phyloP scores from a whole-genome alignment of 2,797 vertebrate species.

The Ceryle rudis region DNA sequence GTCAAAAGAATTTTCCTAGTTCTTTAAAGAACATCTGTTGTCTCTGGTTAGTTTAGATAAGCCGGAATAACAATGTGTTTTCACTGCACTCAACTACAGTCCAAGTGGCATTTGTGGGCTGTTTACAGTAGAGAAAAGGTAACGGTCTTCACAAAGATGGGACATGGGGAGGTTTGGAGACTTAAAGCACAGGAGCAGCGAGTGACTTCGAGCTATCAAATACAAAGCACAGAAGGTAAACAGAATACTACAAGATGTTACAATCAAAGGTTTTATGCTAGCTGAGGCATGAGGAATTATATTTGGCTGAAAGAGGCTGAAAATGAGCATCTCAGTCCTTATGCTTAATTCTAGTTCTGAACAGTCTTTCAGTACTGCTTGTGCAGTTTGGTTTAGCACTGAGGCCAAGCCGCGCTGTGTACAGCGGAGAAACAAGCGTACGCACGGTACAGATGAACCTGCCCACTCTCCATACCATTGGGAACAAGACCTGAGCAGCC shows the following conservation, averaged over 20 bases:
- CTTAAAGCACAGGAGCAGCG: not conserved
- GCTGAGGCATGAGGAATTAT: not conserved
- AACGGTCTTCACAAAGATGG: not conserved
- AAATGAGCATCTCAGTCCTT: not conserved
- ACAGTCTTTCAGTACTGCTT: not conserved
- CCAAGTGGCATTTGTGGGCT: not conserved
- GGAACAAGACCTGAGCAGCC: not conserved
- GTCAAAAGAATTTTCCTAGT: not conserved
- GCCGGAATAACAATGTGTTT: not conserved
- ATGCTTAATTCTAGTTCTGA: not conserved
- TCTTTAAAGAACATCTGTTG: constrained; percentile 10
- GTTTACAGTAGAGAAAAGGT: not conserved
- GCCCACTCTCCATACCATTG: not conserved
- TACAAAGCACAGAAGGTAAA: not conserved
- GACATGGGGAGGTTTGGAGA: not conserved
- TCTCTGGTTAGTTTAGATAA: not conserved
- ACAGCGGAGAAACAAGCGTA: not conserved
- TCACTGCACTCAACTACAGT: not conserved
- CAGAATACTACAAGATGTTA: not conserved
- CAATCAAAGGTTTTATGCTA: not conserved
- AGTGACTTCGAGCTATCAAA: not conserved
- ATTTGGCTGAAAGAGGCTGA: not conserved
- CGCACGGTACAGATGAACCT: not conserved
- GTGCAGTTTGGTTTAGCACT: not conserved
- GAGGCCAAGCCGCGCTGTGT: not conserved